These are phyloP conservation scores for Cephus spinipes DNA, from an alignment of 2,888 invertebrate genomes.

Conservation along the genomic window DNA sequence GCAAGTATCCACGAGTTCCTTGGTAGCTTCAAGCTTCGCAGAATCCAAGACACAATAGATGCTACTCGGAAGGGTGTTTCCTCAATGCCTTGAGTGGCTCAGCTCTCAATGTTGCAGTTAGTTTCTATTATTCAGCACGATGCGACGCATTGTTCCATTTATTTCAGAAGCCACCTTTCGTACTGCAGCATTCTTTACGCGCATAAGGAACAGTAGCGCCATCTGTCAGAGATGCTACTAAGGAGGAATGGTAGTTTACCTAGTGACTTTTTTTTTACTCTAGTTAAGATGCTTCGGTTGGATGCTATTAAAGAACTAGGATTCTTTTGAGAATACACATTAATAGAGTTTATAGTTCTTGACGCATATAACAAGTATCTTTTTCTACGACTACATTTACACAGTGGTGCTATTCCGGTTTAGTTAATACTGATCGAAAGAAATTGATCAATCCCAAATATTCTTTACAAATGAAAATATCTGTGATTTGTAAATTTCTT, in stretches of 20 bases:
- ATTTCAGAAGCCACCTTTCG: conserved; percentile 1
- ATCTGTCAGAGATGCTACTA: neutral
- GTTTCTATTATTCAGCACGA: conserved; percentile 24
- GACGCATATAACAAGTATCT: neutral
- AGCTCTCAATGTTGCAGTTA: conserved; percentile 23
- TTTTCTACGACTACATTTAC: neutral
- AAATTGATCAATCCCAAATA: too few relatives aligned
- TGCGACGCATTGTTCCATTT: conserved; percentile 4
- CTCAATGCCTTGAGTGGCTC: conserved; percentile 21
- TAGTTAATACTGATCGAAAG: too few relatives aligned
- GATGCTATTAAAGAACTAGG: neutral
- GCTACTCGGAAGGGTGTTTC: conserved; percentile 23
- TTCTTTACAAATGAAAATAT: too few relatives aligned
- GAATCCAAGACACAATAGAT: conserved; percentile 29
- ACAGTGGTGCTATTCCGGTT: too few relatives aligned
- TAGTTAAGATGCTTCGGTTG: neutral
- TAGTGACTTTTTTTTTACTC: neutral
- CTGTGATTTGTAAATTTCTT: too few relatives aligned
- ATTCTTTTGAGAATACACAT: neutral
- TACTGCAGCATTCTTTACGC: neutral
- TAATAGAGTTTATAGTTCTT: neutral
- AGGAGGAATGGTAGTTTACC: neutral
- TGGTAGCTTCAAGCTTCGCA: conserved; percentile 27
- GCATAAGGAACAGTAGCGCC: neutral
- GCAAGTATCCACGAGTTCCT: conserved; percentile 10